Base-by-base conservation (phyloP, 2,113 vertebrate genomes). In the Pseudorhombus dupliciocellatus region DNA sequence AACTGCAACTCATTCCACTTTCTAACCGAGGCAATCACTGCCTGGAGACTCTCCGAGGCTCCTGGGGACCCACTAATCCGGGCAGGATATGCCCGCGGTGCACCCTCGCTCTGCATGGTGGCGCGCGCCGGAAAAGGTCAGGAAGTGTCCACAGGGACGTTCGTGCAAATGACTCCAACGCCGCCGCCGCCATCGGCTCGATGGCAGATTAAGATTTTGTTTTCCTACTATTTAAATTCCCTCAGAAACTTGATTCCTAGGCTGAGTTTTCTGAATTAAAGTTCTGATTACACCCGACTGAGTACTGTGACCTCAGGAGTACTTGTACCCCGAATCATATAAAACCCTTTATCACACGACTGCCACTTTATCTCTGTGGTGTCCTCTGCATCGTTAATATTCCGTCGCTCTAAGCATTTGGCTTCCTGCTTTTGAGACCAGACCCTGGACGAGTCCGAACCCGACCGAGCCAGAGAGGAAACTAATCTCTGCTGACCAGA, bases 21-120 rank as follows among this genome's bases (percentile, higher is more conserved):
- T 75, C 79, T 76, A 73, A 83, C 76, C 58, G 68, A 86, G 58
- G 77, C 70, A 85, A 86, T 85, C 76, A 67, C 55, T 44, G 75
- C 74, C 80, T 7, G 42, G 72, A 68, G 84, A 73, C 74, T 73
- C 42, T 66, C 70, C n/a, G 50, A 20, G 42, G 46, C 73, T 78
- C 54, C 73, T 16, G 54, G 46, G 65, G 48, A 78, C 31, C 28
- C 66, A 82, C 84, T 80, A 69, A 81, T 87, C 79, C 83, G 66
- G 28, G 42, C 55, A 62, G 67, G 77, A 72, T 44, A 40, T 42
- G 52, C 37, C 65, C 11, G 12, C 73, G 24, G 44, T 46, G 21
- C 59, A 8, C 55, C 66, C 7, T 51, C 14, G 22, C 61, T 58
- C n/a, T 37, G 20, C 59, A n/a, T 58, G 54, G 22, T 25, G 11